Evolutionary conservation across 2,797 vertebrate species (phyloP), one percentile per base, ranked within the genome.

Genomic region (Tragopan temminckii): DNA sequence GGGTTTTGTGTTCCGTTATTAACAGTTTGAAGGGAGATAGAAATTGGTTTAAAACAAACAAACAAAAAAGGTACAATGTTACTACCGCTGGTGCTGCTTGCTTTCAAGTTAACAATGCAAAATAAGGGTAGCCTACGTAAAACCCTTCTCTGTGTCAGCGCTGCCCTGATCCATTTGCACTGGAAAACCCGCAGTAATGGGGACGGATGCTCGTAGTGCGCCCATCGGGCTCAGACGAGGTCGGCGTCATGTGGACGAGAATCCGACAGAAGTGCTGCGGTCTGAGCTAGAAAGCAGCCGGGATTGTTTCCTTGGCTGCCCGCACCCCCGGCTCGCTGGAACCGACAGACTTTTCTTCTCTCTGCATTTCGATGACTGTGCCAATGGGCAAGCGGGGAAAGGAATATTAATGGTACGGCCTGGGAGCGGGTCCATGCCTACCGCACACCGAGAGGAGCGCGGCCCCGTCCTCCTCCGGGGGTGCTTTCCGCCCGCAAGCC

Each of bases 281-380:
- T 36, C 71, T 20, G 86, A 64, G 27, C 11, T 13, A 24, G 18
- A 7, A 36, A 57, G 20, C 59, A 40, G 29, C 15, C 9, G 71
- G 55, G 48, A 82, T 86, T 53, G 79, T 89, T 94, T 89, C 57
- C 88, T 83, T 45, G 85, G 76, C 83, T 94, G 81, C 80, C 84
- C 83, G 67, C 72, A 76, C 53, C 75, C 78, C 23, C 66, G 79
- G 78, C 85, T 92, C 76, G 27, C 72, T 85, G 96, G 84, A 95
- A 97, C 96, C 64, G 97, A 89, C 68, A 95, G 90, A 95, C 89
- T 88, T 97, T 93, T 94, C 93, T 94, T 90, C 93, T 90, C 93
- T 71, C 95, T 89, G 97, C 96, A 97, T 98, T 97, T 96, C 94
- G 97, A 97, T 98, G 96, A 97, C 80, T 89, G 84, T 95, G 96